Base-by-base conservation (phyloP, 2,888 invertebrate genomes). In the Diaprepes abbreviatus region DNA sequence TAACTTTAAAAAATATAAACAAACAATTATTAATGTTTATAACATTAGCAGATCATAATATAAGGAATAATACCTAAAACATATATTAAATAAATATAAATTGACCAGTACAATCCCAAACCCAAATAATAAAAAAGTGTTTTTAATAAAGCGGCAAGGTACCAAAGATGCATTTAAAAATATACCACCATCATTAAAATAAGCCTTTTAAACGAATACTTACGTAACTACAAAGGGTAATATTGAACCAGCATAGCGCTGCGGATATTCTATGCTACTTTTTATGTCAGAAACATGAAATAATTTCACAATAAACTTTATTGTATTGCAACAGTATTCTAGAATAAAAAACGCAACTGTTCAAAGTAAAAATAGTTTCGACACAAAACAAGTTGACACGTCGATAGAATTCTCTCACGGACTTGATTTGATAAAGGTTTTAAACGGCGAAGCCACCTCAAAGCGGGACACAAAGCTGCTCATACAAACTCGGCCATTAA, bases 401-500 rank as follows among this genome's bases (percentile, higher is more conserved):
- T 66, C 36, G 59, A 66, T 66, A 21, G 19, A 59, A 60, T 50
- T 54, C 35, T 17, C 52, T 43, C 33, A 48, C 45, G 54, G 55
- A 62, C 45, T 43, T 38, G 60, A 28, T 62, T 45, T 40, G 35
- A 62, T 58, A 21, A 40, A 45, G 62, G 54, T 62, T 67, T 67
- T 43, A 67, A 52, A 38, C 62, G 24, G 67, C 62, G 60, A 62
- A 67, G 55, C 60, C 54, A 24, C 55, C 43, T 31, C 48, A 43
- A 54, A 65, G 57, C 55, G 48, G 57, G 36, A 62, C 67, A 60
- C 60, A 67, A 67, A 62, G 60, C 72, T 66, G 67, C 70, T 66
- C 70, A 71, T 71, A 71, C 73, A 75, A 78, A 76, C 78, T 79
- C 80, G 80, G 81, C 81, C 80, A 80, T 81, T 79, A 78, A 54